These are phyloP conservation scores for Mythimna albipuncta DNA, from an alignment of 2,888 invertebrate species.

Conservation along the genomic window DNA sequence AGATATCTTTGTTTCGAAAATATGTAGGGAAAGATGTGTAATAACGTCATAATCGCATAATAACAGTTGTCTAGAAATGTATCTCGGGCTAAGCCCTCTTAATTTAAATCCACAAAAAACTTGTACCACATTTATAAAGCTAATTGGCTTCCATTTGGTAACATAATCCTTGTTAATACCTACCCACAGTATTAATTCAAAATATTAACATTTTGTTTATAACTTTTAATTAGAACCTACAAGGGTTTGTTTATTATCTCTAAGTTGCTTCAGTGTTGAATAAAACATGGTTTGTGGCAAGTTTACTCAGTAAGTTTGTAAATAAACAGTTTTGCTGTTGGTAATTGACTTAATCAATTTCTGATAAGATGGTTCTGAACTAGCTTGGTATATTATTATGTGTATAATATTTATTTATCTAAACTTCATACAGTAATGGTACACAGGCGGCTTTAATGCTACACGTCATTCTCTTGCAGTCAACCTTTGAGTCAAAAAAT, in stretches of 20 bases:
- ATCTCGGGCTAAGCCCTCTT: no score
- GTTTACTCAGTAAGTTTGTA: constrained; percentile 26
- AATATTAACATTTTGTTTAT: constrained; percentile 51
- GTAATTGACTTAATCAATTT: constrained; percentile 36
- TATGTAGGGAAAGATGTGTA: no score
- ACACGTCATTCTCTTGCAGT: no score
- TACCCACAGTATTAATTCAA: constrained; percentile 31
- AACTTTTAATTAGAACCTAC: constrained; percentile 60
- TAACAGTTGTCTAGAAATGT: no score
- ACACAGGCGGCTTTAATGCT: no score
- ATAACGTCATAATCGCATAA: no score
- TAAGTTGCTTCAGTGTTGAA: constrained; percentile 32
- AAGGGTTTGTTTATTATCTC: constrained; percentile 32
- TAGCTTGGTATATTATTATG: no score
- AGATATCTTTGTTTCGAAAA: no score
- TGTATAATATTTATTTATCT: no score
- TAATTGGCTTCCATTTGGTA: constrained; percentile 35
- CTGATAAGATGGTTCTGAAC: not conserved
- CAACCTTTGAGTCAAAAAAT: no score
- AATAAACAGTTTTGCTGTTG: constrained; percentile 29
- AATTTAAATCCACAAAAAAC: constrained; percentile 2
- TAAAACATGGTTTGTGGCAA: constrained; percentile 44
- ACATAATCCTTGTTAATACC: constrained; percentile 11
- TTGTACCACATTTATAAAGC: constrained; percentile 16
- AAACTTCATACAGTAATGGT: no score